These are phyloP conservation scores for Pelvicachromis taeniatus DNA, from an alignment of 2,113 vertebrate genomes.

Conservation along the genomic window DNA sequence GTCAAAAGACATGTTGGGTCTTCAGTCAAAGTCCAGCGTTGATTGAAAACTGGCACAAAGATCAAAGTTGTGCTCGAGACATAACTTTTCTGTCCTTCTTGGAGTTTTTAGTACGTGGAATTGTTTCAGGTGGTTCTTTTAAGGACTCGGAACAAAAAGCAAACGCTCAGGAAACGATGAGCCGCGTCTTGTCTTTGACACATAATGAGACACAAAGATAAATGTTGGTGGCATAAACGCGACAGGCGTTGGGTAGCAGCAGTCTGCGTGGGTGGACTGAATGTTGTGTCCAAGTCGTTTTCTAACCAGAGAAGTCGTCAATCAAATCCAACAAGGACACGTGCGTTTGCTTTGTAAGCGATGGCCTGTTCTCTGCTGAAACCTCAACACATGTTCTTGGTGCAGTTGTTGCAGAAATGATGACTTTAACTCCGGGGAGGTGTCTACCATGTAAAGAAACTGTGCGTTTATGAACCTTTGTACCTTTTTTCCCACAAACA, in stretches of 20 bases:
- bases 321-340: background rate
- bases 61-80: background rate
- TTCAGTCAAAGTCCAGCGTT: background rate
- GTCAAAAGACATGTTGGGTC: background rate
- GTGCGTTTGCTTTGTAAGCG: background rate
- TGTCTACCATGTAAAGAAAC: background rate
- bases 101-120: background rate
- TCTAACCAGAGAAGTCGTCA: background rate
- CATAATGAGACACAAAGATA: background rate
- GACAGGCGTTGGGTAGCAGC: background rate
- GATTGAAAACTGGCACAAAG: fast-evolving
- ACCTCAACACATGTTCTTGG: background rate
- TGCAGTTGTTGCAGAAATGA: background rate
- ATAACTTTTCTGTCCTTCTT: background rate
- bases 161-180: fast-evolving
- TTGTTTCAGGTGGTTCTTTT: fast-evolving
- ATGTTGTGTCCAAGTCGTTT: background rate
- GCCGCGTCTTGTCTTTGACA: background rate
- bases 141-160: background rate
- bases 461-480: background rate
- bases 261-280: background rate
- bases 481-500: fast-evolving
- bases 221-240: background rate
- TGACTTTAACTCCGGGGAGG: no score
- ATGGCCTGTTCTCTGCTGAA: background rate